Evolutionary conservation across 1,140 invertebrate genomes (phyloP).

Genomic region (Lethocerus indicus): DNA sequence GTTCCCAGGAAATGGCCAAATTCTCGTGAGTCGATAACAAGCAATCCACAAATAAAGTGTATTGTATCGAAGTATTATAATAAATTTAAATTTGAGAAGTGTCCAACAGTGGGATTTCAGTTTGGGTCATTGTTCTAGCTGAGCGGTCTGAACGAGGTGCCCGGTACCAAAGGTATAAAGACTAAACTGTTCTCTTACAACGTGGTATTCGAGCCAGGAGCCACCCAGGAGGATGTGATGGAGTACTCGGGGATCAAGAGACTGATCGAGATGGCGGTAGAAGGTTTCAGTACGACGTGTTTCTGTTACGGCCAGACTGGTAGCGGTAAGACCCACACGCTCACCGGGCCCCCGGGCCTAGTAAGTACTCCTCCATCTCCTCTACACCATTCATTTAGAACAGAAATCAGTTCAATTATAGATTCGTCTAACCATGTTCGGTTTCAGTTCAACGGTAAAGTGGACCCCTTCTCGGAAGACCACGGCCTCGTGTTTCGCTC

Average conservation of each 20-base stretch:
- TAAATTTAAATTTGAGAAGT: background rate
- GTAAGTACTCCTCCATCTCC: too few species aligned
- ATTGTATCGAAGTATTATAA: background rate
- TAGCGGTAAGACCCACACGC: conserved; percentile 88
- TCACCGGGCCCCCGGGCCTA: conserved; percentile 78
- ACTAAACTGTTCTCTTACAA: conserved; percentile 69
- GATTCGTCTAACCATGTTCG: background rate
- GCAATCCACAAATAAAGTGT: too few species aligned
- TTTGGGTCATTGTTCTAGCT: conserved; percentile 14
- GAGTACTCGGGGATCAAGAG: conserved; percentile 53
- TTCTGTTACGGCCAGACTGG: conserved; percentile 97
- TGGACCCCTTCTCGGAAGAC: conserved; percentile 40
- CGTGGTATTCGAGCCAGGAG: conserved; percentile 74
- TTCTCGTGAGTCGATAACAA: conserved; percentile 49
- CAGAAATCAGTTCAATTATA: background rate
- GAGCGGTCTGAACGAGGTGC: conserved; percentile 16
- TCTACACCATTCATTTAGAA: background rate
- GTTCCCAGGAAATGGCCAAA: conserved; percentile 63
- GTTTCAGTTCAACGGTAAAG: conserved; percentile 42
- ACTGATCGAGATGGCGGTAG: conserved; percentile 80
- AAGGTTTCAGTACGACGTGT: conserved; percentile 82
- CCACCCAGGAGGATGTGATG: conserved; percentile 51
- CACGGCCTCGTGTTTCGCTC: conserved; percentile 77
- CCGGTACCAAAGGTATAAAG: conserved; percentile 34
- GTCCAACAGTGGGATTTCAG: background rate